Evolutionary conservation across 2,797 vertebrate genomes (phyloP).

Genomic region (Rhabdophis nuchalis): DNA sequence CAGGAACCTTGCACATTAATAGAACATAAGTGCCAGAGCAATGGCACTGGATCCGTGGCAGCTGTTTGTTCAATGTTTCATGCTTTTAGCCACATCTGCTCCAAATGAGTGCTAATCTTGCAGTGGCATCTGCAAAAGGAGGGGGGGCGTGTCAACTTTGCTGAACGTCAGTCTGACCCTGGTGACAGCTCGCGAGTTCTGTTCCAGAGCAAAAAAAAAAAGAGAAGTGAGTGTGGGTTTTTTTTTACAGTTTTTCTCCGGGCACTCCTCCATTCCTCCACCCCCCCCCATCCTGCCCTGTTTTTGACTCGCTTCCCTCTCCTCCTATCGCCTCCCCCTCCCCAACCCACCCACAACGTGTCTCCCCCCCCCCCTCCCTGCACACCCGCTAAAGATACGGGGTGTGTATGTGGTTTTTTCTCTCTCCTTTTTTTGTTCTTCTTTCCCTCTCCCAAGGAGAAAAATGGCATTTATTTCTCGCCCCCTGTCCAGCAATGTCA

Average conservation of each 20-base stretch:
- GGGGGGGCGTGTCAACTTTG: conserved; percentile 87
- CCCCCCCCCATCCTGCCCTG: conserved; percentile 50
- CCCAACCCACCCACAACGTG: conserved; percentile 27
- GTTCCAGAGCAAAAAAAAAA: conserved; percentile 9
- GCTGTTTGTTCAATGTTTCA: conserved; percentile 99
- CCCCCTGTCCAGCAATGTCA: conserved; percentile 82
- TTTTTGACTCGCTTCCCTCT: conserved; percentile 16
- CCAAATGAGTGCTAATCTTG: conserved; percentile 97
- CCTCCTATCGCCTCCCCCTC: not conserved
- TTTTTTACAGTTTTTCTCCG: conserved; percentile 14
- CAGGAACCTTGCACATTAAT: conserved; percentile 64
- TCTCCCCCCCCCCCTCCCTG: conserved; percentile 18
- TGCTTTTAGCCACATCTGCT: conserved; percentile 97
- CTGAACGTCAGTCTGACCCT: conserved; percentile 86
- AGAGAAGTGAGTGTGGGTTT: too few relatives aligned
- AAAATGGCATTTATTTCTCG: conserved; percentile 75
- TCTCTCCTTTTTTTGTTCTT: too few relatives aligned
- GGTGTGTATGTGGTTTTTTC: conserved; percentile 1
- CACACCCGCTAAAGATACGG: conserved; percentile 68
- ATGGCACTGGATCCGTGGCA: conserved; percentile 89
- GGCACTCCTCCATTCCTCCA: conserved; percentile 40
- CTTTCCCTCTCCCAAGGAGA: conserved; percentile 74
- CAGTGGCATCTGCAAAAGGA: conserved; percentile 81
- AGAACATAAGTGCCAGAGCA: conserved; percentile 79
- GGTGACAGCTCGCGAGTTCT: conserved; percentile 74